phyloP scores from a whole-genome alignment of 2,113 vertebrate species.

The Oriolus oriolus region DNA sequence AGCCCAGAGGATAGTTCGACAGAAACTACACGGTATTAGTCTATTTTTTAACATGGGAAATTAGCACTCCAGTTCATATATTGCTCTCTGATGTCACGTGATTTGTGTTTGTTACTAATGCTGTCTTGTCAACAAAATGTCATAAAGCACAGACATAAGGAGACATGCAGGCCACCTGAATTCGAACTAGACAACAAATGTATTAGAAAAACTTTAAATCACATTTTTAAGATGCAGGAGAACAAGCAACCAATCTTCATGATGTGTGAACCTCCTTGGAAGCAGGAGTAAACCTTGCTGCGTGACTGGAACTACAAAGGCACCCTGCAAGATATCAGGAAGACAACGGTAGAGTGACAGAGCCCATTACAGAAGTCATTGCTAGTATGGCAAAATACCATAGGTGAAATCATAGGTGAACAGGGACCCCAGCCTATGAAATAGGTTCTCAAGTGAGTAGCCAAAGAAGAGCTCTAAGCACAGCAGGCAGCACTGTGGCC shows the following conservation, averaged over 20 bases:
- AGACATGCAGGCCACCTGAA: neutral
- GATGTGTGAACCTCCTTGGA: neutral
- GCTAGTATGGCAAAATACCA: neutral
- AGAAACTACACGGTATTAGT: neutral
- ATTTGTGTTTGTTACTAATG: neutral
- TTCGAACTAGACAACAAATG: neutral
- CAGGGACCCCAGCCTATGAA: neutral
- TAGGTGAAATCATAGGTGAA: neutral
- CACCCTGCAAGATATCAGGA: neutral
- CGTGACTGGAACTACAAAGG: neutral
- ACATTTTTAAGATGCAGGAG: neutral
- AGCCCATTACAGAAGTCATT: neutral
- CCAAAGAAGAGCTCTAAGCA: neutral
- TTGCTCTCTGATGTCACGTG: accelerated
- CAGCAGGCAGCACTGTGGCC: neutral
- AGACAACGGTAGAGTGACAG: neutral
- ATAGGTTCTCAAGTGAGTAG: neutral
- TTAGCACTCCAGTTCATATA: neutral
- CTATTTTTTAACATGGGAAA: neutral
- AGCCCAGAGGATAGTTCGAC: neutral
- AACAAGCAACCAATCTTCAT: neutral
- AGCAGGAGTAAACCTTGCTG: neutral
- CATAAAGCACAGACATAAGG: neutral
- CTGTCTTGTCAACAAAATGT: neutral
- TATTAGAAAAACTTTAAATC: neutral